Base-by-base conservation (phyloP, 2,113 vertebrate species). In the Toxostoma redivivum region DNA sequence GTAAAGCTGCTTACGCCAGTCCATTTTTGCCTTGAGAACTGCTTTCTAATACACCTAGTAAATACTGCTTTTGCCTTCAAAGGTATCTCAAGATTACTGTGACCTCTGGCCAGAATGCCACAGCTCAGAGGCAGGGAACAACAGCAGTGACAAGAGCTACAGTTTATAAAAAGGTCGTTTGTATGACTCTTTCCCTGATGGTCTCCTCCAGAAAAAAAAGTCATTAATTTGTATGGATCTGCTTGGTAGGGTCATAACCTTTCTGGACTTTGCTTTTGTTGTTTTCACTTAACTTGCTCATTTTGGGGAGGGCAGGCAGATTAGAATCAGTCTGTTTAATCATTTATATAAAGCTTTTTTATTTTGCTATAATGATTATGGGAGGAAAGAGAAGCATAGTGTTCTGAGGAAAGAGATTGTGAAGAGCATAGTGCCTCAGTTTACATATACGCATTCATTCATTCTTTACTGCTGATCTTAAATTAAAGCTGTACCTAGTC, bases 281-380 rank as follows among this genome's bases (percentile, higher is more conserved):
- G 4, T 45, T 82, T 62, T 64, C 0, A 0, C 5, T 83, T 67
- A 57, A 35, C 24, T 92, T 2, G 0, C 21, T 67, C 5, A 3
- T 81, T 12, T 60, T 56, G 18, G 7, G 18, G 11, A 24, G 37
- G 5, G 30, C 5, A 30, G 10, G 38, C 22, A 80, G 53, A 30
- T 74, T 84, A 57, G 51, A 87, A 84, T 45, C 5, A 7, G 7
- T 33, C 47, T 40, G 24, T 66, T 71, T 80, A 72, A 58, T 92
- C 4, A 58, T 50, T 65, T 62, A 33, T 57, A 33, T 53, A 28
- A 60, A 73, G 25, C 18, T 31, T n/a, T 67, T 51, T 47, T 70
- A 79, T 48, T 70, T 81, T 65, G 3, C 16, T 35, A 5, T 51
- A 8, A 74, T 33, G 30, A 19, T 60, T 33, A 19, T 24, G 54